A percentile compares a stretch with the other conserved stretches of the same genome.
Evolutionary conservation across 1,140 invertebrate genomes (phyloP).

Genomic region (Tetranychus cinnabarinus): DNA sequence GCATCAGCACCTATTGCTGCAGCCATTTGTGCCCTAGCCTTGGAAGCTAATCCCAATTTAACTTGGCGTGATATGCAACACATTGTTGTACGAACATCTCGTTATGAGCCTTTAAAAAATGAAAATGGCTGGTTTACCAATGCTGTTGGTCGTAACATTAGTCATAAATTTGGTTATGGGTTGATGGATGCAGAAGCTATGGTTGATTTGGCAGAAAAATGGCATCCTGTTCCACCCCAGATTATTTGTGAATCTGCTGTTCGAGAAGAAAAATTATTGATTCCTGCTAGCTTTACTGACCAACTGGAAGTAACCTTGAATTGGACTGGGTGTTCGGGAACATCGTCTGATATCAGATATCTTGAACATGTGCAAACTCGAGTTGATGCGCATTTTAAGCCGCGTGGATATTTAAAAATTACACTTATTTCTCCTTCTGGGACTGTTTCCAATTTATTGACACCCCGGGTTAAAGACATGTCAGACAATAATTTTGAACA

Average conservation of each 20-base stretch:
- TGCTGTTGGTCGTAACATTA: slow-evolving; percentile 40
- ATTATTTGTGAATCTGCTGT: slow-evolving; percentile 47
- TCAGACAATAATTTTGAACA: slow-evolving; percentile 86
- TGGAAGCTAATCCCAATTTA: slow-evolving; percentile 53
- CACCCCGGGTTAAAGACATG: slow-evolving; percentile 75
- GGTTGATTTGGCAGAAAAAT: slow-evolving; percentile 78
- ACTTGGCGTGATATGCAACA: slow-evolving; percentile 82
- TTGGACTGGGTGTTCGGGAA: slow-evolving; percentile 68
- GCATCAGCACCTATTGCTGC: slow-evolving; percentile 62
- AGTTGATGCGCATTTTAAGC: slow-evolving; percentile 64
- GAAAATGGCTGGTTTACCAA: slow-evolving; percentile 59
- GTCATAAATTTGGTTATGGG: slow-evolving; percentile 87
- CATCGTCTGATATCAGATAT: slow-evolving; percentile 70
- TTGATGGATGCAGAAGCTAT: slow-evolving; percentile 94
- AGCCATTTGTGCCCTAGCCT: slow-evolving; percentile 54
- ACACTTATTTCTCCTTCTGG: slow-evolving; percentile 91
- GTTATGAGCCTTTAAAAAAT: slow-evolving; percentile 39
- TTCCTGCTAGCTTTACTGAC: slow-evolving; percentile 4
- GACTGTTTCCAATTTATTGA: slow-evolving; percentile 60
- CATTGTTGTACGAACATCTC: slow-evolving; percentile 51
- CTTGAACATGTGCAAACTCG: slow-evolving; percentile 95
- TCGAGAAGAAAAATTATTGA: slow-evolving; percentile 2
- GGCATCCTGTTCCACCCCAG: slow-evolving; percentile 80
- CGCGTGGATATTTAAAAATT: slow-evolving; percentile 80
- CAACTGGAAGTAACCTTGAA: slow-evolving; percentile 32